These are phyloP conservation scores for Oxystoma pomonae DNA, from an alignment of 2,888 invertebrate genomes.

Conservation along the genomic window DNA sequence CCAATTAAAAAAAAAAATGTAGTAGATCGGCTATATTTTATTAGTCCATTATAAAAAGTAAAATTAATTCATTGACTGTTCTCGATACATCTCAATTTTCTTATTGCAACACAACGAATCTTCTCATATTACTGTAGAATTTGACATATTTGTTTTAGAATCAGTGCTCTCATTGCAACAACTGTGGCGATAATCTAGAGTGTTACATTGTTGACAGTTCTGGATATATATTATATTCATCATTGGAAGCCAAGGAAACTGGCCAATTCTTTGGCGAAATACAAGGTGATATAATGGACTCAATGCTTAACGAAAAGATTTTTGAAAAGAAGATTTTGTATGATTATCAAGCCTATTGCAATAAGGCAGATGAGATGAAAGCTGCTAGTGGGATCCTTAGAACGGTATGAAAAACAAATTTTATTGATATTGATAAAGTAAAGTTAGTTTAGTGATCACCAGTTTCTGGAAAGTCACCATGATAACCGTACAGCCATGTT, in stretches of 20 bases:
- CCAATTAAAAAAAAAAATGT: too few relatives aligned
- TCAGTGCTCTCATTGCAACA: constrained; percentile 52
- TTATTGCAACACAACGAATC: too few relatives aligned
- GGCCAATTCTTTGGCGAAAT: constrained; percentile 85
- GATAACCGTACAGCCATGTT: too few relatives aligned
- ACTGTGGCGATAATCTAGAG: constrained; percentile 59
- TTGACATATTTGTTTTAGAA: constrained; percentile 34
- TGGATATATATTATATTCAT: constrained; percentile 78
- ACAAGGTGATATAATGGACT: constrained; percentile 71
- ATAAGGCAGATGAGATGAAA: constrained; percentile 43
- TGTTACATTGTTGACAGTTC: constrained; percentile 92
- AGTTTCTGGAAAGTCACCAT: too few relatives aligned
- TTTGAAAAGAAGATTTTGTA: constrained; percentile 74
- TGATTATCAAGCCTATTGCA: constrained; percentile 81
- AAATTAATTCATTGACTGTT: too few relatives aligned
- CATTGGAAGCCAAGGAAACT: constrained; percentile 53
- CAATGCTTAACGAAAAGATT: constrained; percentile 66
- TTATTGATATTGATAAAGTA: too few relatives aligned
- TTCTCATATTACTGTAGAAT: too few relatives aligned
- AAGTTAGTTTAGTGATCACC: too few relatives aligned
- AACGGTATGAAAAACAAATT: too few relatives aligned
- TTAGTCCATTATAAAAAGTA: too few relatives aligned
- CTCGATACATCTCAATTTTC: too few relatives aligned
- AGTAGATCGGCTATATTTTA: too few relatives aligned
- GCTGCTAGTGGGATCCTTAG: constrained; percentile 33